Conservation (phyloP, 2,888 invertebrate species). For the Hedya salicella region DNA sequence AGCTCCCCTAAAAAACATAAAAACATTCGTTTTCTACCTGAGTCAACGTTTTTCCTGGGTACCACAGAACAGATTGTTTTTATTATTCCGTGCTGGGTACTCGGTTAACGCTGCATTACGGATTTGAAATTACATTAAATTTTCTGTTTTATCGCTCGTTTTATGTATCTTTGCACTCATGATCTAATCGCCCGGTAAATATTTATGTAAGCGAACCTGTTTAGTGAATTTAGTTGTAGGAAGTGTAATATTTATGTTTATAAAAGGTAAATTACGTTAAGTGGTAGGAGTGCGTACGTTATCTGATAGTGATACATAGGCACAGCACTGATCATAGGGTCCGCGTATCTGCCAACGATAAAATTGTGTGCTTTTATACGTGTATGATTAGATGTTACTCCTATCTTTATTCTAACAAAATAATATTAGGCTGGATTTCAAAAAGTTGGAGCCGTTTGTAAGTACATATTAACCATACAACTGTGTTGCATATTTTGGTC, state of each 20-base stretch:
- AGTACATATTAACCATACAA: too few relatives aligned
- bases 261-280: conserved; percentile 6
- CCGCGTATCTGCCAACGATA: too few relatives aligned
- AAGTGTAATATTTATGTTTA: conserved; percentile 14
- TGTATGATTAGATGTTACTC: too few relatives aligned
- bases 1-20: conserved; percentile 60
- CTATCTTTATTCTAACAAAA: too few relatives aligned
- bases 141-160: neutral
- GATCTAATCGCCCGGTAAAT: conserved; percentile 26
- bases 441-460: too few relatives aligned
- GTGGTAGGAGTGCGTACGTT: neutral
- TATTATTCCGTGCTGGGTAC: conserved; percentile 50
- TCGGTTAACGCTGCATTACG: neutral
- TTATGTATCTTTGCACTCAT: conserved; percentile 12
- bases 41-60: conserved; percentile 58
- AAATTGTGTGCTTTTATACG: too few relatives aligned
- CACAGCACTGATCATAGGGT: too few relatives aligned
- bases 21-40: conserved; percentile 60
- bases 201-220: conserved; percentile 15
- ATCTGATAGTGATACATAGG: neutral
- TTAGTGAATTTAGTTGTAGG: conserved; percentile 20
- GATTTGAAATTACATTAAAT: conserved; percentile 5
- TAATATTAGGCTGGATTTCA: too few relatives aligned
- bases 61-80: too few relatives aligned
- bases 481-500: too few relatives aligned